Base-by-base conservation (phyloP, 2,113 vertebrate genomes). In the Vidua chalybeata region DNA sequence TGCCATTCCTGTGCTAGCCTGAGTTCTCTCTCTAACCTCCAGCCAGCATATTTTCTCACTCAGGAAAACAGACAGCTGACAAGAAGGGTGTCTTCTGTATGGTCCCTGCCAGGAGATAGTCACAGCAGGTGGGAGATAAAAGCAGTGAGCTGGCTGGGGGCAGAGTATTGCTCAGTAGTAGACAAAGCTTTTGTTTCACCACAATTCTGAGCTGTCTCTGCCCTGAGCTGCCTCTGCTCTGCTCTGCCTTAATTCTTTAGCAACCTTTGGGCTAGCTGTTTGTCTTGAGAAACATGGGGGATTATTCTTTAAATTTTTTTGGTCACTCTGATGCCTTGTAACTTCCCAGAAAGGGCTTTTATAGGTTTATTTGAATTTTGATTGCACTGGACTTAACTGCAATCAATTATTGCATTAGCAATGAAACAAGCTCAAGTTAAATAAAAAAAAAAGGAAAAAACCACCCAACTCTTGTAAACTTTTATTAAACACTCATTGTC, bases 321-420 rank as follows among this genome's bases (percentile, higher is more conserved):
- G 41, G 52, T 68, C 0, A 0, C 11, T 91, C 37, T 3, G 2
- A 33, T 82, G 69, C 49, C 26, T 90, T 56, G 26, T 75, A 84
- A 75, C 43, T 94, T 97, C 82, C 82, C 95, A 94, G 84, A 96
- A 97, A 54, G 28, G 26, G 48, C 19, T 68, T 93, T 90, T 90
- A 18, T 72, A 66, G 14, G 16, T 88, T 95, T 95, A 56, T 94
- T 96, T 94, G 68, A 91, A 63, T 89, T 91, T 67, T 93, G 68
- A 95, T 75, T 31, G 2, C 2, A 2, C 58, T 69, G 72, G 52
- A 48, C 62, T 84, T 84, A 87, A 68, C 46, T 81, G 76, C 62
- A 82, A 84, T 94, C n/a, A 78, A 26, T 90, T 84, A 85, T 56
- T 88, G 68, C 79, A 74, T 80, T 85, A 93, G 62, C 58, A 73